phyloP scores from a whole-genome alignment of 2,113 vertebrate species.

The Apteryx owenii region DNA sequence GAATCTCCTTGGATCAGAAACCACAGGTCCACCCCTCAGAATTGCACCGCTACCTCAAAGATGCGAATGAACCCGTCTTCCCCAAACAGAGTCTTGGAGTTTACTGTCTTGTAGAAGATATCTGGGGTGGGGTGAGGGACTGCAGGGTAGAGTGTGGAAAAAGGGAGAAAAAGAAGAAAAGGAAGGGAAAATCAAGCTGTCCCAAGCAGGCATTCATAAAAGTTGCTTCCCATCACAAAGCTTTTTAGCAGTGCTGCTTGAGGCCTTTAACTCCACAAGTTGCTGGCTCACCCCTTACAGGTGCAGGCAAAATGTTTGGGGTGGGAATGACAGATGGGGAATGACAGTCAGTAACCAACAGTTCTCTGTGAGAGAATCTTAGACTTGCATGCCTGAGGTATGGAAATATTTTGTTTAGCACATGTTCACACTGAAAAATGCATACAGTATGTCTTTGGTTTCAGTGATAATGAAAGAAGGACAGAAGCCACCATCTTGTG shows the following conservation, averaged over 20 bases:
- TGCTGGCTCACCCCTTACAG: neutral
- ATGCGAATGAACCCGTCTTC: neutral
- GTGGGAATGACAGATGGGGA: neutral
- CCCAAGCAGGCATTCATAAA: neutral
- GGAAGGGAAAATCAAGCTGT: neutral
- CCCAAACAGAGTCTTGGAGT: neutral
- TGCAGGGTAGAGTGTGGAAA: neutral
- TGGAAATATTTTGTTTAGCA: neutral
- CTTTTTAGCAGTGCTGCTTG: neutral
- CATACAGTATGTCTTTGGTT: neutral
- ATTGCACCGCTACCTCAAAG: neutral
- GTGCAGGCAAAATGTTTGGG: neutral
- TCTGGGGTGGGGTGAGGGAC: neutral
- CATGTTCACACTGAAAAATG: rapidly evolving
- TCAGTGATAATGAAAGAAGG: neutral
- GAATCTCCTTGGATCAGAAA: neutral
- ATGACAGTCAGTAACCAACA: neutral
- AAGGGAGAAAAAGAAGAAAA: neutral
- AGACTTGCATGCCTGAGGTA: neutral
- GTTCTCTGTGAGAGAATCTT: neutral
- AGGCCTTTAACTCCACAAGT: neutral
- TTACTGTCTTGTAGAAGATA: neutral
- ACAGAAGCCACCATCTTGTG: rapidly evolving
- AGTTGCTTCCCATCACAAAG: neutral
- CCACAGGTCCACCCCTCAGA: neutral